Percentiles rank a stretch among this genome's conserved stretches.
phyloP scores from a whole-genome alignment of 2,113 vertebrate species.

The Phyllostomus hastatus region DNA sequence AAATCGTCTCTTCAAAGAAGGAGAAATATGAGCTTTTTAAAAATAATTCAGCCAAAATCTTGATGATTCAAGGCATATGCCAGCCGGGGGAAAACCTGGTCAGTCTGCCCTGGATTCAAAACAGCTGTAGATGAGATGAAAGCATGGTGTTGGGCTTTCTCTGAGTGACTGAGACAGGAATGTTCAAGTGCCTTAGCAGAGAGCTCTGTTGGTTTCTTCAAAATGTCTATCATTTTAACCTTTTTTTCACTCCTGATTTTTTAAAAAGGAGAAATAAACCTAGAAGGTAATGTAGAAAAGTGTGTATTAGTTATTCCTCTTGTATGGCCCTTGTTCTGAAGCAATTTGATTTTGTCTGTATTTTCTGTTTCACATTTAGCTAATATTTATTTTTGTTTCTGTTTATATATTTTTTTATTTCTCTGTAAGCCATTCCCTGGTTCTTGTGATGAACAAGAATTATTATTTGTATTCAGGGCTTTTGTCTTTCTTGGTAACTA shows the following conservation, averaged over 20 bases:
- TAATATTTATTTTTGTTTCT: not conserved
- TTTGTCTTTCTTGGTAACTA: not conserved
- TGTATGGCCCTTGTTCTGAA: not conserved
- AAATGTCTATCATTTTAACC: not conserved
- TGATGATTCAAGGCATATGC: not conserved
- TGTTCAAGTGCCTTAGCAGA: not conserved
- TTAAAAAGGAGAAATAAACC: not conserved
- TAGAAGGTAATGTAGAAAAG: not conserved
- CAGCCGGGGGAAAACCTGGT: not conserved
- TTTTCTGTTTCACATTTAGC: not conserved
- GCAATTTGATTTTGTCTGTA: not conserved
- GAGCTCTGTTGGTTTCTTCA: not conserved
- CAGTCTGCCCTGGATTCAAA: not conserved
- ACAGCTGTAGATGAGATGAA: not conserved
- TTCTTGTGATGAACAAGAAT: not conserved
- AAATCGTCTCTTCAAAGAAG: conserved; percentile 26
- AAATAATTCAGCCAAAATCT: conserved; percentile 22
- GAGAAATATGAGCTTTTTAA: not conserved
- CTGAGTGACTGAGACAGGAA: not conserved
- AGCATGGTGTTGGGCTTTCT: not conserved
- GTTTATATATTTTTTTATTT: not conserved
- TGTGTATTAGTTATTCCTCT: not conserved
- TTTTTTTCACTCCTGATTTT: not conserved
- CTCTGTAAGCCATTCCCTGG: not conserved
- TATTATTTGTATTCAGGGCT: not conserved